Evolutionary conservation across 2,113 vertebrate genomes (phyloP).

Genomic region (Misgurnus anguillicaudatus): DNA sequence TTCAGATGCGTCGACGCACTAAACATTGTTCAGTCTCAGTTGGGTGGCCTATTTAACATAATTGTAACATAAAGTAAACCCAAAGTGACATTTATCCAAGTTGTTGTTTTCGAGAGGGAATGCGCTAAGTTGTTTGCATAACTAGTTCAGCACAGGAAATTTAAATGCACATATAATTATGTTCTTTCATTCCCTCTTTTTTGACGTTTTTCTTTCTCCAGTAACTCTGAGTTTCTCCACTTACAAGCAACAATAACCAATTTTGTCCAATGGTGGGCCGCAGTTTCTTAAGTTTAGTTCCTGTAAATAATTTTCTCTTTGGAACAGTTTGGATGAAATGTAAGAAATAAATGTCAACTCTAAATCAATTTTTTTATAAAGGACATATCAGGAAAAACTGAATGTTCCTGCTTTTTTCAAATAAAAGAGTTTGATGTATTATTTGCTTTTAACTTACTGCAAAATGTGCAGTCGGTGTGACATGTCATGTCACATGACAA

Average conservation of each 20-base stretch:
- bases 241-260: not conserved
- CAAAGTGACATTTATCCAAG: conserved; percentile 13
- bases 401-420: too few relatives aligned
- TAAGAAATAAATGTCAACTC: not conserved
- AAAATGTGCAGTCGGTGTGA: too few relatives aligned
- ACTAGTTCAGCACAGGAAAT: conserved; percentile 1
- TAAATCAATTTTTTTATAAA: not conserved
- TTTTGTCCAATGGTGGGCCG: not conserved
- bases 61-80: conserved; percentile 3
- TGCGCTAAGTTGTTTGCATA: conserved; percentile 36
- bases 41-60: not conserved
- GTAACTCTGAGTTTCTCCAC: not conserved
- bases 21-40: conserved; percentile 9
- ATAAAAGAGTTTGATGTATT: too few relatives aligned
- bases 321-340: not conserved
- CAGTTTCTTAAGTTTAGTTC: conserved; percentile 19
- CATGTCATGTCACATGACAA: too few relatives aligned
- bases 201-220: not conserved
- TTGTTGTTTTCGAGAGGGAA: conserved; percentile 18
- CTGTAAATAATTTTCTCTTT: conserved; percentile 7
- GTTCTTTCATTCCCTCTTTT: not conserved
- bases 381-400: too few relatives aligned
- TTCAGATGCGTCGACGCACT: not conserved
- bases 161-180: conserved; percentile 16
- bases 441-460: too few relatives aligned